phyloP scores from a whole-genome alignment of 2,888 invertebrate species.

The Conistra vaccinii region DNA sequence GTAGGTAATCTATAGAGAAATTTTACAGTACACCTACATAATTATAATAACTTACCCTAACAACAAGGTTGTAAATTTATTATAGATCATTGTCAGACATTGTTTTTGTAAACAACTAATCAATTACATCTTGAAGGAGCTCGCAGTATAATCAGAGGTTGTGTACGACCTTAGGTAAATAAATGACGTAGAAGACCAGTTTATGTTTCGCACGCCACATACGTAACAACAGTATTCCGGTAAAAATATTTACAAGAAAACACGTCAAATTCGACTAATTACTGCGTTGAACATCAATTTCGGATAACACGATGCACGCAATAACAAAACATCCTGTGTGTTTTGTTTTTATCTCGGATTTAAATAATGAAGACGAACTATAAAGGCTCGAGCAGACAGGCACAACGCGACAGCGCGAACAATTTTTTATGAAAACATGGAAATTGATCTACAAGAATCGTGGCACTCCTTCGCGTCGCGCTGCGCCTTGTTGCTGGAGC shows the following conservation, averaged over 20 bases:
- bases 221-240: neutral
- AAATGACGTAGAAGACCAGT: constrained; percentile 23
- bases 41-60: neutral
- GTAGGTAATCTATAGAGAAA: neutral
- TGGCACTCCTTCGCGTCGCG: no score
- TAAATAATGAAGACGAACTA: neutral
- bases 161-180: constrained; percentile 11
- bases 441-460: no score
- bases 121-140: neutral
- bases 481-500: no score
- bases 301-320: neutral
- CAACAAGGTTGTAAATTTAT: neutral
- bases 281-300: constrained; percentile 8
- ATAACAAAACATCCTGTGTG: neutral
- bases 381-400: no score
- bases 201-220: constrained; percentile 4
- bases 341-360: neutral
- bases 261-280: constrained; percentile 14
- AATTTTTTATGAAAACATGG: no score
- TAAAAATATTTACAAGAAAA: neutral
- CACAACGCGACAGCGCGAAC: no score
- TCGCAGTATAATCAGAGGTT: neutral
- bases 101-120: constrained; percentile 4
- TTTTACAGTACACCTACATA: neutral
- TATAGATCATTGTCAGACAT: neutral